phyloP scores from a whole-genome alignment of 2,113 vertebrate genomes.

The Corythornis madagascariensis region DNA sequence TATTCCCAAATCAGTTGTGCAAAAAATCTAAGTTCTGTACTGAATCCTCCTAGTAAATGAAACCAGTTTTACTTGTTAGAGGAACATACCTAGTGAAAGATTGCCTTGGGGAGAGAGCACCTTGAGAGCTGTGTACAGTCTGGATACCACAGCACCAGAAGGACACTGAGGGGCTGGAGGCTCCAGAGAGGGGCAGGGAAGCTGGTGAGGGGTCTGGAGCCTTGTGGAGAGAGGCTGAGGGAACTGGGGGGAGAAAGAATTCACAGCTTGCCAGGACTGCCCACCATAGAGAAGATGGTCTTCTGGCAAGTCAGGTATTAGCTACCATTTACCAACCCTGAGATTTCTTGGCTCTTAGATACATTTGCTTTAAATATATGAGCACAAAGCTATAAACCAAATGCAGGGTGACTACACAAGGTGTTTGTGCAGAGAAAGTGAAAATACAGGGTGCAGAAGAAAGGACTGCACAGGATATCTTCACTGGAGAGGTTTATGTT shows the following conservation, averaged over 20 bases:
- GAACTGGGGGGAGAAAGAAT: neutral
- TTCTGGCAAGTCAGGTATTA: neutral
- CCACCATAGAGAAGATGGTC: neutral
- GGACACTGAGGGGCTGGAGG: no score
- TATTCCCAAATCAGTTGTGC: neutral
- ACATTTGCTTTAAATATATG: neutral
- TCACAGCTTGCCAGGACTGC: neutral
- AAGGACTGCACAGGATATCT: neutral
- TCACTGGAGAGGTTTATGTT: neutral
- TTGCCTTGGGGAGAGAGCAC: neutral
- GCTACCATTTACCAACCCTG: neutral
- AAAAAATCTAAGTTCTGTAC: neutral
- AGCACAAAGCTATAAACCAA: neutral
- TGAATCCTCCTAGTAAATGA: neutral
- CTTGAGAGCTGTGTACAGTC: no score
- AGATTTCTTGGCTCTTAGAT: neutral
- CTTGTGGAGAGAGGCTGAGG: no score
- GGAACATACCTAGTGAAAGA: neutral
- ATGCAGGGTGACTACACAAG: neutral
- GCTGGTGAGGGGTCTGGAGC: no score
- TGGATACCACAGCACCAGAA: no score
- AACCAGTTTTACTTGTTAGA: neutral
- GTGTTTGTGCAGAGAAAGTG: neutral
- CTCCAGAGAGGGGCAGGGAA: no score
- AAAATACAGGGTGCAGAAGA: neutral